Base-by-base conservation (phyloP, 2,888 invertebrate species). In the Andrena bucephala region DNA sequence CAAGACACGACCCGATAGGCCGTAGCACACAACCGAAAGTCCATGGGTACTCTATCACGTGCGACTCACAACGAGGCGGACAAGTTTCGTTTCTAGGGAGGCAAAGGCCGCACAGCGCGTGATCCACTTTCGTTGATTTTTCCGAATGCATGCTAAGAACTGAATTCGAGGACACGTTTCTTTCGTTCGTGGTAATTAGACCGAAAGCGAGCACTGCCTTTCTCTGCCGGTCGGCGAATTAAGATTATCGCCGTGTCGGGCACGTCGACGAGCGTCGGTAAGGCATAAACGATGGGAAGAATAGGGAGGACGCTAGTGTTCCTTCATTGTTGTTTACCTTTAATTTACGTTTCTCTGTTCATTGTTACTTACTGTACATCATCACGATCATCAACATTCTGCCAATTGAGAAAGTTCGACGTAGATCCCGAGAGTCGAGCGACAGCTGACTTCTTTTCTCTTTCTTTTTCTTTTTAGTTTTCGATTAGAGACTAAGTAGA, bases 361-460 rank as follows among this genome's bases (percentile, higher is more conserved):
- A 42, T 66, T 27, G 57, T 60, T 67, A 24, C 50, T 72, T 65
- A 77, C 72, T 72, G 59, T 57, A 24, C 24, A 57, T 57, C 24
- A 24, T 57, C 82, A 85, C 68, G 67, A 73, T 85, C 85, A 85
- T 85, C 73, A 82, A 76, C 85, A 85, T 82, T 29, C 74, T 71
- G 77, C 73, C 50, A 85, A 67, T 31, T 24, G 57, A 57, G 10
- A 57, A n/a, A 72, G 71, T 74, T 72, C 68, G 75, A 72, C 66
- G 81, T 81, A 83, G 83, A 68, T 48, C 16, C 68, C 73, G 70
- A 67, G 48, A 77, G 62, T 85, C 63, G 76, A 75, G 50, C 65
- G 74, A 16, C 42, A 81, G 63, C 52, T 80, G 67, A 68, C 27
- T 72, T 67, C 69, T 65, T 77, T 62, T 24, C 67, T 50, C 57